phyloP scores from a whole-genome alignment of 1,140 invertebrate species.

The Linepithema humile region DNA sequence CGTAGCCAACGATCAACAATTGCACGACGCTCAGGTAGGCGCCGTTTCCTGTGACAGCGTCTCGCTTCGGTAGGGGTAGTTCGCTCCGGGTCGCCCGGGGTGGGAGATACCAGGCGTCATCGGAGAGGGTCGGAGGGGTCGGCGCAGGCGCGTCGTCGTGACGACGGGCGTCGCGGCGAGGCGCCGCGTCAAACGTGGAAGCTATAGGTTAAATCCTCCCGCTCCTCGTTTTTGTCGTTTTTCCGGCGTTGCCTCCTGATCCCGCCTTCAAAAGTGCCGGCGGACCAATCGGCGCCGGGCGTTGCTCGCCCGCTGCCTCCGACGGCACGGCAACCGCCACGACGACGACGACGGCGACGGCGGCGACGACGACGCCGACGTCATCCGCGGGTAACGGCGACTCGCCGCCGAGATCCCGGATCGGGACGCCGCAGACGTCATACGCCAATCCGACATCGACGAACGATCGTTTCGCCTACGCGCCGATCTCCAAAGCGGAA shows the following conservation, averaged over 20 bases:
- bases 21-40: constrained; percentile 69
- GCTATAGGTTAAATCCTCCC: constrained; percentile 85
- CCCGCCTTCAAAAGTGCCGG: constrained; percentile 84
- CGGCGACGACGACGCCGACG: constrained; percentile 55
- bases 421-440: constrained; percentile 41
- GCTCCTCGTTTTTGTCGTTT: constrained; percentile 82
- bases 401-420: constrained; percentile 43
- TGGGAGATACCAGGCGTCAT: constrained; percentile 65
- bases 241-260: constrained; percentile 83
- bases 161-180: constrained; percentile 65
- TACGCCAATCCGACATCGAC: constrained; percentile 52
- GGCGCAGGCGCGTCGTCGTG: constrained; percentile 73
- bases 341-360: constrained; percentile 42
- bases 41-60: constrained; percentile 59
- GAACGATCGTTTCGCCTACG: constrained; percentile 28
- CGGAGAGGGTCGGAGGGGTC: constrained; percentile 45
- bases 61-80: constrained; percentile 39
- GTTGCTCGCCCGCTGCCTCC: constrained; percentile 51
- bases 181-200: constrained; percentile 82
- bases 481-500: constrained; percentile 11
- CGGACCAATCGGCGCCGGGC: constrained; percentile 80
- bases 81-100: constrained; percentile 40
- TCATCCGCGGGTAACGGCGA: constrained; percentile 55
- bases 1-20: constrained; percentile 80
- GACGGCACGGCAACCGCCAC: constrained; percentile 51